phyloP scores from a whole-genome alignment of 1,140 invertebrate species.

The Pseudomyrmex pallidus region DNA sequence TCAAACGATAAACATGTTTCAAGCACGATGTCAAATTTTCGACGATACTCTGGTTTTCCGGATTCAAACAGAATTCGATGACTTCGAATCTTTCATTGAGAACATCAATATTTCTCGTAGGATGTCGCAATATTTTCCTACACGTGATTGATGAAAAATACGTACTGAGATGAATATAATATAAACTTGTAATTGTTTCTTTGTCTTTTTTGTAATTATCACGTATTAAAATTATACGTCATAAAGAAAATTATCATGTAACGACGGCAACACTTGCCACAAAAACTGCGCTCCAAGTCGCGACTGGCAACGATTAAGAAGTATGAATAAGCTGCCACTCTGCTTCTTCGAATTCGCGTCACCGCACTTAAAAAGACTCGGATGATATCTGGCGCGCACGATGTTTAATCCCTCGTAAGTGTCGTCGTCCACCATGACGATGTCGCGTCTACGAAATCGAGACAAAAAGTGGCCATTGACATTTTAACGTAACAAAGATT shows the following conservation, averaged over 20 bases:
- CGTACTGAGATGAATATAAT: background rate
- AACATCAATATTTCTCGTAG: conserved; percentile 86
- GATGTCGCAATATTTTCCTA: conserved; percentile 87
- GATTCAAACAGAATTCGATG: conserved; percentile 87
- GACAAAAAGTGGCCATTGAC: background rate
- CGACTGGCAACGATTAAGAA: conserved; percentile 90
- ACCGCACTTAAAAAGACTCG: conserved; percentile 90
- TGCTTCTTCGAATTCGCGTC: conserved; percentile 87
- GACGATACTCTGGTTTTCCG: conserved; percentile 86
- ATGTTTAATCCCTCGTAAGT: conserved; percentile 91
- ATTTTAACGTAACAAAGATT: background rate
- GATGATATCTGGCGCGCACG: conserved; percentile 90
- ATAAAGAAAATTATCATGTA: background rate
- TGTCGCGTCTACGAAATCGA: conserved; percentile 79
- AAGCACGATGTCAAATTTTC: conserved; percentile 86
- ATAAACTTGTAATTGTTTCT: background rate
- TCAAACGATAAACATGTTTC: conserved; percentile 87
- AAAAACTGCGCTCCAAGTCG: conserved; percentile 86
- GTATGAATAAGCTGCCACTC: conserved; percentile 90
- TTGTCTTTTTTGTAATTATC: background rate
- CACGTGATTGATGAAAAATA: conserved; percentile 19
- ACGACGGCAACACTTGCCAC: conserved; percentile 80
- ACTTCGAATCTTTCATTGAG: conserved; percentile 87
- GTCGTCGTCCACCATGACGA: conserved; percentile 90
- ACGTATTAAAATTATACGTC: background rate